phyloP scores from a whole-genome alignment of 1,140 invertebrate species.

The Pseudoatta argentina region DNA sequence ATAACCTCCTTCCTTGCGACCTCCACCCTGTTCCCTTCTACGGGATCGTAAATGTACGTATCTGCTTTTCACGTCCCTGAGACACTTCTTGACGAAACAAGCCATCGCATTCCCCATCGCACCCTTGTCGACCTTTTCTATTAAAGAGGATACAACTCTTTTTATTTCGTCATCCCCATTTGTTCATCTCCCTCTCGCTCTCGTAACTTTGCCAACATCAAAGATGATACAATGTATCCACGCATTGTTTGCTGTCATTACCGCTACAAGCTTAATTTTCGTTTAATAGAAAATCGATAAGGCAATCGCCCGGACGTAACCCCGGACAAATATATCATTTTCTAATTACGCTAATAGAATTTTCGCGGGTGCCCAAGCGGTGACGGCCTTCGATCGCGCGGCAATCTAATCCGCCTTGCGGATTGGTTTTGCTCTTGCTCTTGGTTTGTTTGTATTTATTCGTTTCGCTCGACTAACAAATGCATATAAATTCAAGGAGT shows the following conservation, averaged over 20 bases:
- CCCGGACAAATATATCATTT: conserved; percentile 12
- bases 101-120: background rate
- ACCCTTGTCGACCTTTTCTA: background rate
- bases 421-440: background rate
- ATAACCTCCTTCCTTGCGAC: conserved; percentile 1
- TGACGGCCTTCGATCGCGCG: background rate
- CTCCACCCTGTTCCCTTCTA: background rate
- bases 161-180: background rate
- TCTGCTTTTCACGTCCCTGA: background rate
- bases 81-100: background rate
- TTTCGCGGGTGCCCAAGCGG: background rate
- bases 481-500: background rate
- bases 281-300: conserved; percentile 24
- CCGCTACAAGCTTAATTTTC: conserved; percentile 9
- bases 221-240: background rate
- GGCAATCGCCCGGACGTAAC: background rate
- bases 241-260: conserved; percentile 1
- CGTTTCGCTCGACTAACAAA: background rate
- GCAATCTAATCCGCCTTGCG: background rate
- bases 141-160: conserved; percentile 26
- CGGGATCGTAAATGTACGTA: background rate
- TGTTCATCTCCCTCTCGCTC: background rate
- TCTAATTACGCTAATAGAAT: background rate
- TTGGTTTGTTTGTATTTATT: background rate
- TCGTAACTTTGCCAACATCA: background rate